Percentiles rank a stretch among this genome's conserved stretches.
phyloP scores from a whole-genome alignment of 1,140 invertebrate genomes.

The Camponotus floridanus region DNA sequence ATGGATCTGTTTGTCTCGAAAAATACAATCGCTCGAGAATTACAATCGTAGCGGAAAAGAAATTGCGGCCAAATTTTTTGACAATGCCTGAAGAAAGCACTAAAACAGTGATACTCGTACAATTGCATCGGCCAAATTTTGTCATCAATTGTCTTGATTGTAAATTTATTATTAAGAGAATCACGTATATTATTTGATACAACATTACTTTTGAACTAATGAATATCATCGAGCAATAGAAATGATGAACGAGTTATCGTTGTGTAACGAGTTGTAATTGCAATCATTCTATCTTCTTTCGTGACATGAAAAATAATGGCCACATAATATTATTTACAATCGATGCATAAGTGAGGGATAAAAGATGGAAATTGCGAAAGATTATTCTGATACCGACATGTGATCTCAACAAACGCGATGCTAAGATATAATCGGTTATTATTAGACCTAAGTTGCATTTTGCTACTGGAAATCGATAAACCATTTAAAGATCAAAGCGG shows the following conservation, averaged over 20 bases:
- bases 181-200: not conserved
- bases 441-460: conserved; percentile 43
- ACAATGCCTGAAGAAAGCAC: not conserved
- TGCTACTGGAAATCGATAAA: conserved; percentile 40
- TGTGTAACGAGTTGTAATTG: not conserved
- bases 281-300: not conserved
- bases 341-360: conserved; percentile 30
- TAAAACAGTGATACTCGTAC: not conserved
- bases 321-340: conserved; percentile 4
- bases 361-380: conserved; percentile 16
- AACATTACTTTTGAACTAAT: not conserved
- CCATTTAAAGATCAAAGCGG: conserved; percentile 44
- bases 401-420: conserved; percentile 40
- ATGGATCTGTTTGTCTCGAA: conserved; percentile 54
- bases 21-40: conserved; percentile 42
- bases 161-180: not conserved
- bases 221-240: not conserved
- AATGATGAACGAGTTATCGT: conserved; percentile 8
- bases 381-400: conserved; percentile 47
- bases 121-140: conserved; percentile 14
- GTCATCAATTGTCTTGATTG: not conserved
- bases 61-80: not conserved
- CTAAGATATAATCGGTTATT: conserved; percentile 52
- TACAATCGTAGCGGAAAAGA: not conserved
- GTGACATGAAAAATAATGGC: conserved; percentile 24